phyloP scores from a whole-genome alignment of 2,888 invertebrate genomes.

The Peribatodes rhomboidaria region DNA sequence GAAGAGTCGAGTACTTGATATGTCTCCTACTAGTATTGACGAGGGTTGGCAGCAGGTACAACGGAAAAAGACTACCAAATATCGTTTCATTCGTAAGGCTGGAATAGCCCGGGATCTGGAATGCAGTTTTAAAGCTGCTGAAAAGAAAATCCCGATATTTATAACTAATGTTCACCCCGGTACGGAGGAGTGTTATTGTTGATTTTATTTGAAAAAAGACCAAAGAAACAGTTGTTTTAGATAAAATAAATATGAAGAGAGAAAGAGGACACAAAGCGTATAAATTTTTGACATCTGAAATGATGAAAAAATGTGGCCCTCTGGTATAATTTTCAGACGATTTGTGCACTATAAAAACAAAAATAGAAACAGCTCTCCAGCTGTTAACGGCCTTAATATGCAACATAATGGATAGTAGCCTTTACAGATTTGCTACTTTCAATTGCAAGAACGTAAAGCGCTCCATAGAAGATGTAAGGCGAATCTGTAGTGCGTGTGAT shows the following conservation, averaged over 20 bases:
- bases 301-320: not conserved
- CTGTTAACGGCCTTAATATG: not conserved
- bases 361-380: not conserved
- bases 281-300: not conserved
- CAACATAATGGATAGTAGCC: not conserved
- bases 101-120: not conserved
- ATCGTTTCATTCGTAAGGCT: not conserved
- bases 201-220: not conserved
- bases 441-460: slow-evolving; percentile 4
- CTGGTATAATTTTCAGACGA: too few species aligned
- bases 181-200: not conserved
- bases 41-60: not conserved
- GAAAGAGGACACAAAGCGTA: too few species aligned
- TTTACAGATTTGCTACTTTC: not conserved
- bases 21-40: not conserved
- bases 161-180: not conserved
- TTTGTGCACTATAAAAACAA: not conserved
- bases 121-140: not conserved
- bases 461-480: not conserved
- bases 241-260: not conserved
- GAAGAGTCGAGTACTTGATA: too few species aligned
- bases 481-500: not conserved
- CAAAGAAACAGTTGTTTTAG: not conserved
- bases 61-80: not conserved
- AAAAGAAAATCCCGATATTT: not conserved